phyloP scores from a whole-genome alignment of 2,113 vertebrate species.

The Corythoichthys haematopterus region DNA sequence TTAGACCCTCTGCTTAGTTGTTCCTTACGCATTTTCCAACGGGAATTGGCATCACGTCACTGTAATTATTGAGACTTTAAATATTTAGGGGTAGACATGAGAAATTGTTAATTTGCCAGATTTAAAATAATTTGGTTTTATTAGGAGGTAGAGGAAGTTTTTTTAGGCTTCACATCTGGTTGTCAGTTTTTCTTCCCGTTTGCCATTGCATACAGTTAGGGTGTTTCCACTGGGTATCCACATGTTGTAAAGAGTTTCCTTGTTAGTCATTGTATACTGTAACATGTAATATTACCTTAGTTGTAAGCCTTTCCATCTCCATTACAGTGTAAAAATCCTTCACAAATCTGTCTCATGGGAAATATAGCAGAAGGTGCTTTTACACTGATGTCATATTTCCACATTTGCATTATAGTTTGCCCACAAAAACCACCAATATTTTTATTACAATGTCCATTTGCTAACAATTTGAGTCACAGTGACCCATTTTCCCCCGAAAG shows the following conservation, averaged over 20 bases:
- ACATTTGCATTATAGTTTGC: neutral
- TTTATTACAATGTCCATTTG: neutral
- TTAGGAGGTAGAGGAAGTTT: slow-evolving; percentile 15
- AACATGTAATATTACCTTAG: slow-evolving; percentile 32
- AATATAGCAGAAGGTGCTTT: neutral
- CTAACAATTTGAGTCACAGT: neutral
- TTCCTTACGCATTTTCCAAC: slow-evolving; percentile 23
- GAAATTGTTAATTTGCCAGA: slow-evolving; percentile 24
- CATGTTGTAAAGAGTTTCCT: slow-evolving; percentile 49
- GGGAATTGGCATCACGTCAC: slow-evolving; percentile 8
- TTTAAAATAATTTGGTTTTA: slow-evolving; percentile 18
- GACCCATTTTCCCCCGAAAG: neutral
- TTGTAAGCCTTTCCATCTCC: slow-evolving; percentile 33
- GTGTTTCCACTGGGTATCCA: slow-evolving; percentile 36
- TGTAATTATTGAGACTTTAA: slow-evolving; percentile 34
- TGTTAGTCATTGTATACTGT: slow-evolving; percentile 44
- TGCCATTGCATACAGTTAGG: slow-evolving; percentile 35
- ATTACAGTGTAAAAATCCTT: slow-evolving; percentile 32
- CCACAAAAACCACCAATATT: neutral
- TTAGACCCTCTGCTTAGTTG: slow-evolving; percentile 22
- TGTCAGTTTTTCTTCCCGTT: slow-evolving; percentile 47
- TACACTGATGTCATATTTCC: neutral
- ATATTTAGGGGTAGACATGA: slow-evolving; percentile 14
- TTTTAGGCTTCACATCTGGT: slow-evolving; percentile 50
- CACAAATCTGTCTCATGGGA: slow-evolving; percentile 15